phyloP scores from a whole-genome alignment of 2,888 invertebrate genomes.

The Sesamia inferens region DNA sequence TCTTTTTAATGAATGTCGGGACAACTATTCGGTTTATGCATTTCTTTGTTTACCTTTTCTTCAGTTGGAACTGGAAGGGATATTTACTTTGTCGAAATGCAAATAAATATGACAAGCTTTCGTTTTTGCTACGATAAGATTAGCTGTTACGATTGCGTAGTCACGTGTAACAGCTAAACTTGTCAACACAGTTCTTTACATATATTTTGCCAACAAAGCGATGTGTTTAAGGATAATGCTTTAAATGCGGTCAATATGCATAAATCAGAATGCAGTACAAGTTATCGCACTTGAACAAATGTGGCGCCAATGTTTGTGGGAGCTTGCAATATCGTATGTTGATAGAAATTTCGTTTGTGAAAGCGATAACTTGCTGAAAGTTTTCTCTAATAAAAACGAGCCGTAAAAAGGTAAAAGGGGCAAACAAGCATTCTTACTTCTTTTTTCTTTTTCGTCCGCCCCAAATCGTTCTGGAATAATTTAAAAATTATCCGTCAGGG shows the following conservation, averaged over 20 bases:
- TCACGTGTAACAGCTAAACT: constrained; percentile 82
- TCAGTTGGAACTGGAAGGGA: constrained; percentile 35
- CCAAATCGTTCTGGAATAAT: constrained; percentile 96
- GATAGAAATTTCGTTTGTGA: constrained; percentile 78
- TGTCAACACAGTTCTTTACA: constrained; percentile 72
- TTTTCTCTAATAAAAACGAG: constrained; percentile 88
- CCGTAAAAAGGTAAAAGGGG: constrained; percentile 89
- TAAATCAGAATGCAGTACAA: constrained; percentile 85
- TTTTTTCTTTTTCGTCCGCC: constrained; percentile 99
- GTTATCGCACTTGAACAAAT: constrained; percentile 84
- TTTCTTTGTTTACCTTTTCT: constrained; percentile 43
- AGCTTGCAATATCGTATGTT: constrained; percentile 71
- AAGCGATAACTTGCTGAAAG: constrained; percentile 88
- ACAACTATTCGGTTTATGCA: constrained; percentile 49
- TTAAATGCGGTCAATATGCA: constrained; percentile 85
- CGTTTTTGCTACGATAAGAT: constrained; percentile 78
- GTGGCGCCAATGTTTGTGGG: constrained; percentile 79
- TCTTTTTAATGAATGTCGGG: constrained; percentile 29
- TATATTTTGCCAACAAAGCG: constrained; percentile 85
- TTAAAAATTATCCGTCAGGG: constrained; percentile 87
- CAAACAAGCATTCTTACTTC: constrained; percentile 96
- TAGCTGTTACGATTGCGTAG: constrained; percentile 76
- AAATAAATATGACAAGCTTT: constrained; percentile 86
- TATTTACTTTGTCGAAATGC: constrained; percentile 72
- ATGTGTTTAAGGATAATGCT: constrained; percentile 86